phyloP scores from a whole-genome alignment of 2,888 invertebrate genomes.

The Dicranocentrus wangi region DNA sequence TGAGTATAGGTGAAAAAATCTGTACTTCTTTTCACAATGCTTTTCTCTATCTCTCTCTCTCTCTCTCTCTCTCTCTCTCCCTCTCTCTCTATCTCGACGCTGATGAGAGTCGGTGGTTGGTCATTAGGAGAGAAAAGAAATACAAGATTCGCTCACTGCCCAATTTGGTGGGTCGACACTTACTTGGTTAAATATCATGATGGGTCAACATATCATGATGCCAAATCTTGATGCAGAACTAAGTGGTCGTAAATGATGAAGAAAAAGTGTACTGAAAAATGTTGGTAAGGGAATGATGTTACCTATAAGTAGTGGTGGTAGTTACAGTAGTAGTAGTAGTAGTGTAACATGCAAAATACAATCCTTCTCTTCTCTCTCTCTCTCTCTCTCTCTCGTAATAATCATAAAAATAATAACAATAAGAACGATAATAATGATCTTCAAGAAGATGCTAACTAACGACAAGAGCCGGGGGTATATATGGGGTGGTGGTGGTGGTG shows the following conservation, averaged over 20 bases:
- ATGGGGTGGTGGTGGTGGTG: not conserved
- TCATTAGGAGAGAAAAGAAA: slow-evolving; percentile 23
- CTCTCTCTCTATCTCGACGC: not conserved
- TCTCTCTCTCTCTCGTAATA: slow-evolving; percentile 1
- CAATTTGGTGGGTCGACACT: slow-evolving; percentile 53
- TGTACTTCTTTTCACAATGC: not conserved
- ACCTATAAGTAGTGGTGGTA: not conserved
- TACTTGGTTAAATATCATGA: slow-evolving; percentile 36
- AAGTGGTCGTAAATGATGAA: slow-evolving; percentile 17
- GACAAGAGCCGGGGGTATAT: slow-evolving; percentile 7
- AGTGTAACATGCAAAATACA: slow-evolving; percentile 6
- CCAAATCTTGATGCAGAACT: slow-evolving; percentile 47
- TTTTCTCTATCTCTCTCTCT: no score
- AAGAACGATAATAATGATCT: not conserved
- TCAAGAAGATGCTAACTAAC: slow-evolving; percentile 1
- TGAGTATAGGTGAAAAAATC: not conserved
- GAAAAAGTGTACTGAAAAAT: slow-evolving; percentile 9
- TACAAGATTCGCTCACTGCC: slow-evolving; percentile 18
- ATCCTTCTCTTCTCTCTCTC: slow-evolving; percentile 6
- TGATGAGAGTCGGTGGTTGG: slow-evolving; percentile 21
- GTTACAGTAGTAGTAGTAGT: not conserved
- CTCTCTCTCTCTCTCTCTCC: not conserved
- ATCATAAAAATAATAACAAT: slow-evolving; percentile 23
- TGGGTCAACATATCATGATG: slow-evolving; percentile 51
- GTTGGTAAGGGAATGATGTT: not conserved